Evolutionary conservation across 2,888 invertebrate genomes (phyloP).

Genomic region (Eulithis testata): DNA sequence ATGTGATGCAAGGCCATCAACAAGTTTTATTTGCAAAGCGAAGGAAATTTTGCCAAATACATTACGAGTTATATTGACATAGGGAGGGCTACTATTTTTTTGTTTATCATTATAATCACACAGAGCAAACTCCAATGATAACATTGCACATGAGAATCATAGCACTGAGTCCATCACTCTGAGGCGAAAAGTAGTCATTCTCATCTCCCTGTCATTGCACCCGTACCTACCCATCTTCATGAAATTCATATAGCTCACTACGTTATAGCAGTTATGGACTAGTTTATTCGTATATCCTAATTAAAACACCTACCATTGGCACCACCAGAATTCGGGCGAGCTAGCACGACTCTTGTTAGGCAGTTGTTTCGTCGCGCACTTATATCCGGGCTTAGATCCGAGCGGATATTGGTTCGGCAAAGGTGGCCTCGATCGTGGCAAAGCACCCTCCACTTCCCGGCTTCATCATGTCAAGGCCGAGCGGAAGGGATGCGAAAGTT

Average conservation of each 20-base stretch:
- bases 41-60: neutral
- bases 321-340: neutral
- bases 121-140: too few species aligned
- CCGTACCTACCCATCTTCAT: too few species aligned
- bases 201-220: too few species aligned
- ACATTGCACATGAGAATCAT: too few species aligned
- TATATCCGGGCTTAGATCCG: constrained; percentile 46
- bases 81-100: too few species aligned
- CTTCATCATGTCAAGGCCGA: constrained; percentile 58
- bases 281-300: neutral
- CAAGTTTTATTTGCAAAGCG: neutral
- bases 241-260: too few species aligned
- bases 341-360: constrained; percentile 16
- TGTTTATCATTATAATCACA: too few species aligned
- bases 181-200: too few species aligned
- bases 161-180: too few species aligned
- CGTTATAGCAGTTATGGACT: too few species aligned
- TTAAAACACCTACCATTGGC: neutral
- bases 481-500: constrained; percentile 57
- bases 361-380: constrained; percentile 41
- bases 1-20: constrained; percentile 2
- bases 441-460: constrained; percentile 64
- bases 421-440: constrained; percentile 60
- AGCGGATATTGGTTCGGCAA: constrained; percentile 60
- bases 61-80: neutral